phyloP scores from a whole-genome alignment of 1,140 invertebrate genomes.

The Cherax destructor region DNA sequence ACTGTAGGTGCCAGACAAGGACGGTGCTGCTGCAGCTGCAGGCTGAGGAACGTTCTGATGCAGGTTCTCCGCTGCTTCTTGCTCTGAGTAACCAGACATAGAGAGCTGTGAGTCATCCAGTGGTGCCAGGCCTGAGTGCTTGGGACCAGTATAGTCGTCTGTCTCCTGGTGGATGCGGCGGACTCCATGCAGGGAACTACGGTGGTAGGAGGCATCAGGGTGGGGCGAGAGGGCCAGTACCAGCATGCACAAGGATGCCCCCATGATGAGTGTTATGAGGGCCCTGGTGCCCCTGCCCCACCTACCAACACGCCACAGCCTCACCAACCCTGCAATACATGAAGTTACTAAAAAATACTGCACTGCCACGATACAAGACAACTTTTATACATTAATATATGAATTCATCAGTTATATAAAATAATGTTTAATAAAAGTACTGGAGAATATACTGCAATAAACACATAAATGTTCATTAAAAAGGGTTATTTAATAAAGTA shows the following conservation, averaged over 20 bases:
- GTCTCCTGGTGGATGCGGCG: slow-evolving; percentile 11
- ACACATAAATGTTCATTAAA: too few species aligned
- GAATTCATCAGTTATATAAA: too few species aligned
- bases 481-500: too few species aligned
- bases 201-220: neutral
- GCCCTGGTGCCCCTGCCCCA: neutral
- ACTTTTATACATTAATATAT: too few species aligned
- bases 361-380: too few species aligned
- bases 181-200: neutral
- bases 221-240: slow-evolving; percentile 12
- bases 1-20: neutral
- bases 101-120: neutral
- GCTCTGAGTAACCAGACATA: neutral
- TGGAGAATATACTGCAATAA: too few species aligned
- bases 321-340: neutral
- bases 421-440: too few species aligned
- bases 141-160: slow-evolving; percentile 15
- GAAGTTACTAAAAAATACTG: too few species aligned
- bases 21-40: neutral
- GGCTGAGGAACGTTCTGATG: neutral
- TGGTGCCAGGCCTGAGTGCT: neutral
- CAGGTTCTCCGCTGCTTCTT: neutral
- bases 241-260: slow-evolving; percentile 20
- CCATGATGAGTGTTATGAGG: slow-evolving; percentile 1
- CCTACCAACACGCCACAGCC: neutral